Base-by-base conservation (phyloP, 2,888 invertebrate genomes). In the Nyleta sp. region DNA sequence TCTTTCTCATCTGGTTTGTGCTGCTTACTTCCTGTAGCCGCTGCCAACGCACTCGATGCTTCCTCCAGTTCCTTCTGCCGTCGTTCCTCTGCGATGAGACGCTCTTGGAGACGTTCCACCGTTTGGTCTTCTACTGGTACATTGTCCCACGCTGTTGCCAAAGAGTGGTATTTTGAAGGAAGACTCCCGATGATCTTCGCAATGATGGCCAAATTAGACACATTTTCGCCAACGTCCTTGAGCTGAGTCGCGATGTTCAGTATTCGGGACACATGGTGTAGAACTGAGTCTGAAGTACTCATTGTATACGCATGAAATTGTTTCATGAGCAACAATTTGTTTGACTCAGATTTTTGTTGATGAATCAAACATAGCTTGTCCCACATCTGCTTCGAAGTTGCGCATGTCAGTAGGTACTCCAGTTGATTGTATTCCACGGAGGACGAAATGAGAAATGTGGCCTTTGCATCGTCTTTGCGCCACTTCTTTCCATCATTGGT, bases 111-210 rank as follows among this genome's bases (percentile, higher is more conserved):
- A 3, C 38, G 24, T 7, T 8, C 10, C 8, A 81, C 18, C 6
- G 83, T 80, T 57, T 84, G 83, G 8, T 50, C 68, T 0, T 7
- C 60, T 15, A 28, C 4, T 1, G 48, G 57, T 4, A 79, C 74
- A n/a, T 73, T 84, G 55, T 84, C 83, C 80, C 83, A 84, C 3
- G 82, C 85, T 13, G 83, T 84, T 8, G 67, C 74, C 2, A 85
- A 50, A 0, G 80, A 44, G 31, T 81, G 75, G 72, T 72, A 84
- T 33, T 82, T 84, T 0, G 72, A 5, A 1, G 84, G 78, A 10
- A 85, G 73, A 42, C 82, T 83, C 1, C 80, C 84, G 5, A 85
- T 59, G 20, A 84, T 74, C 50, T 85, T 85, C 8, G 84, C 81
- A 68, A 83, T 83, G 0, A 84, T 38, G 0, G 80, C 42, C 6